Evolutionary conservation across 2,797 vertebrate genomes (phyloP), one percentile per base, ranked within the genome.

Genomic region (Macrochelys suwanniensis): DNA sequence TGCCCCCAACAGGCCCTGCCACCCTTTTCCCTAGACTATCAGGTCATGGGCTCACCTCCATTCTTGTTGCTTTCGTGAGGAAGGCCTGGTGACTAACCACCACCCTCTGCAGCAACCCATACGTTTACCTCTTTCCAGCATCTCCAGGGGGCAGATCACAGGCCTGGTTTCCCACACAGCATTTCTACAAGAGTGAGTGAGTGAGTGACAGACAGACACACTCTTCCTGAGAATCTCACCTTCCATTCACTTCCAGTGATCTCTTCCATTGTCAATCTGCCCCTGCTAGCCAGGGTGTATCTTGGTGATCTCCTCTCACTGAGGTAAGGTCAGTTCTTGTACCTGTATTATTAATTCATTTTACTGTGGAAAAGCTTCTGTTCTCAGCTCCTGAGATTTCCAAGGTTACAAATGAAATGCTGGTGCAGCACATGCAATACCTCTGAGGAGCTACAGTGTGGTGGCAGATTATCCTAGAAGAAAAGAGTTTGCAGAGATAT

Each of bases 401-500:
- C 68, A 42, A 82, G 54, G 50, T 79, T 85, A 77, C n/a, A 65
- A 86, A 25, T 21, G 65, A 95, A 94, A 91, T 42, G 11, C 4
- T 78, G 80, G 50, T 8, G 26, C 77, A 82, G 33, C 0, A 0
- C 16, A 87, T 92, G 21, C 53, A 37, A 17, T 68, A 54, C 9
- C 45, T 93, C 82, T 82, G 81, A 96, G 95, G 0, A 95, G 23
- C 57, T 85, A 53, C 26, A 86, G 28, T 15, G 90, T 93, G 87
- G 10, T 8, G 76, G 33, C 25, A 95, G 68, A 37, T 93, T 80
- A 84, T 74, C 83, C 80, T 59, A 65, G 87, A n/a, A 90, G 87
- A 65, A 81, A 13, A 25, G 28, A 84, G 15, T 45, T 80, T 80
- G 26, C 47, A 56, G 5, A 71, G 13, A 42, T 94, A 94, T 92